Evolutionary conservation across 2,113 vertebrate genomes (phyloP), one percentile per base, ranked within the genome.

Genomic region (Seriola dumerili): DNA sequence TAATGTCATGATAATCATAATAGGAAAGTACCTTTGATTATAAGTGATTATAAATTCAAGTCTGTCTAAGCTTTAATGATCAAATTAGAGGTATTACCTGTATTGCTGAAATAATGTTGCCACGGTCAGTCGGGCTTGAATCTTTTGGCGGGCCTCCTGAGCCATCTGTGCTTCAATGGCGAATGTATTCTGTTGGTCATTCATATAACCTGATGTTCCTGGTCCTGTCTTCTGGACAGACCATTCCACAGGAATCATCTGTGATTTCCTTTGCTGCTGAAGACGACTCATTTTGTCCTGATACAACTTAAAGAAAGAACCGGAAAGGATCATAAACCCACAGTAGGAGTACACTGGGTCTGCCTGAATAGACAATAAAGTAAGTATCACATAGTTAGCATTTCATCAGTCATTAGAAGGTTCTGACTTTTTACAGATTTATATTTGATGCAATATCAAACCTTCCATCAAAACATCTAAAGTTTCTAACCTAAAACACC

Each of bases 71-170:
- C 21, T 36, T 65, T 16, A 57, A 29, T 46, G 29, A 12, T 29
- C 4, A 13, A 34, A 55, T 34, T 52, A 4, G 55, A 72, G 2
- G 3, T 82, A 25, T 63, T 19, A 82, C 80, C 21, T 76, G 80
- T 83, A 42, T 19, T 42, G n/a, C 21, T 77, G 67, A 38, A 83
- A 83, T 40, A 17, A n/a, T 8, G 1, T 13, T 17, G 80, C 66
- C 17, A 71, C 50, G 12, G n/a, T 32, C 9, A 11, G 29, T 57
- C 73, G 50, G 4, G 48, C 3, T 58, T 16, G 6, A 57, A 65
- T 57, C 7, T 76, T 46, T 46, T 6, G 2, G 19, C 3, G 25
- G 29, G 65, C 66, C 38, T n/a, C 11, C 11, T 32, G 16, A 76
- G 25, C 40, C 58, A 57, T 65, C 50, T 58, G 5, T 48, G 10